Evolutionary conservation across 2,113 vertebrate species (phyloP), one percentile per base, ranked within the genome.

Genomic region (Chaetorhynchus papuensis): DNA sequence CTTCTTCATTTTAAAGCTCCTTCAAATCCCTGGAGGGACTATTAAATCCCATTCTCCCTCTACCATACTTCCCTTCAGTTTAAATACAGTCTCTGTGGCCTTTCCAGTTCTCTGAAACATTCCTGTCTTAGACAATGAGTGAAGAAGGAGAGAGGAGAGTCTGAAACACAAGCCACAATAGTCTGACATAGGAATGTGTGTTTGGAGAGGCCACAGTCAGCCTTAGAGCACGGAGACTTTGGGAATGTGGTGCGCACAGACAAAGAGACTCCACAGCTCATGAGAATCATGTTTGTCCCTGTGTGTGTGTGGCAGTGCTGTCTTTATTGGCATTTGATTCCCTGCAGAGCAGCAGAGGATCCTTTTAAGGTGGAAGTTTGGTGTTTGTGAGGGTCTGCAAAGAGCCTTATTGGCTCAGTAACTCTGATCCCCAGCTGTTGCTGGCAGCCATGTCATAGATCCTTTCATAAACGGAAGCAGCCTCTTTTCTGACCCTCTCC

Each of bases 291-390:
- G n/a, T 56, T 52, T 85, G 30, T 61, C 33, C 13, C 39, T 1
- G 0, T 45, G 41, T 59, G 20, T 64, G 30, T 0, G 0, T 0
- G 1, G 26, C 45, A 64, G 20, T 30, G 35, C 49, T 90, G 81
- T 63, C 27, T 11, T 57, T 49, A 37, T 3, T 64, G 53, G 53
- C 5, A 6, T 77, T 72, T 30, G 15, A 28, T 15, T n/a, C 22
- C 28, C 33, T 85, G 65, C 37, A 63, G 52, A 28, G 10, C 21
- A 44, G 69, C 45, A 65, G 69, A 72, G 18, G 27, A n/a, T 79
- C 47, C 70, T 85, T 85, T 88, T 53, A 49, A 30, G 0, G 1
- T 59, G 70, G 65, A 27, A 71, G 28, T 50, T 66, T 66, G 45
- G 35, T 85, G 47, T 50, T 68, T 77, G 59, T 64, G 47, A 50